A percentile compares a stretch with the other conserved stretches of the same genome.
These are phyloP conservation scores for Rhea pennata DNA, from an alignment of 2,113 vertebrate genomes.

Conservation along the genomic window DNA sequence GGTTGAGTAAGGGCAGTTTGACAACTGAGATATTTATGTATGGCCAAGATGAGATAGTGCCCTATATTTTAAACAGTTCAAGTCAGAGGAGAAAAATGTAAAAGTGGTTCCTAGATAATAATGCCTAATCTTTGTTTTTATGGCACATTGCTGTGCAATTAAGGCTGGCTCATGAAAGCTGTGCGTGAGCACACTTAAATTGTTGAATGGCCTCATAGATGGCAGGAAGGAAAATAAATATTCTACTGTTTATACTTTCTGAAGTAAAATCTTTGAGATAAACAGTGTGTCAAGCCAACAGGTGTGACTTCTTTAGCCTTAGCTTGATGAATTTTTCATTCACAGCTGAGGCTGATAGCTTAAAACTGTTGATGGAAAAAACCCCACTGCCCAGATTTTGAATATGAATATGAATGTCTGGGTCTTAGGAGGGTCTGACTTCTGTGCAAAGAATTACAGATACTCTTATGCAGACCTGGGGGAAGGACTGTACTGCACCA, in stretches of 20 bases:
- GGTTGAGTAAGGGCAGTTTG: constrained; percentile 67
- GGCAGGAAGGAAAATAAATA: constrained; percentile 78
- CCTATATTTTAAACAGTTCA: constrained; percentile 77
- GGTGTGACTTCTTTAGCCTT: constrained; percentile 72
- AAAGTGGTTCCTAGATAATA: constrained; percentile 75
- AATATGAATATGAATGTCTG: not conserved
- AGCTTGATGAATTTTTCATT: constrained; percentile 64
- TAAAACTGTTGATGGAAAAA: constrained; percentile 61
- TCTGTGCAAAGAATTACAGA: constrained; percentile 11
- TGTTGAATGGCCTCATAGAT: constrained; percentile 70
- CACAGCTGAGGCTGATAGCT: constrained; percentile 54
- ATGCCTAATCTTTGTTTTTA: constrained; percentile 76
- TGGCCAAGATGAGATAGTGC: constrained; percentile 74
- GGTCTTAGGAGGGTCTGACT: constrained; percentile 11
- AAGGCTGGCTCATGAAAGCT: constrained; percentile 70
- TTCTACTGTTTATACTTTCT: constrained; percentile 69
- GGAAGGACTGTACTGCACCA: accelerated
- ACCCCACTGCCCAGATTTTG: constrained; percentile 25
- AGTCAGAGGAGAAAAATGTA: constrained; percentile 82
- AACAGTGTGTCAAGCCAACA: constrained; percentile 70
- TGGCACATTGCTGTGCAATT: constrained; percentile 71
- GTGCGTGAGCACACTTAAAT: constrained; percentile 33
- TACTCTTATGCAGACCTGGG: not conserved
- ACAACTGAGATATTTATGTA: constrained; percentile 74
- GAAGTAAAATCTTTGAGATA: constrained; percentile 59